Evolutionary conservation across 2,113 vertebrate genomes (phyloP).

Genomic region (Strigops habroptila): DNA sequence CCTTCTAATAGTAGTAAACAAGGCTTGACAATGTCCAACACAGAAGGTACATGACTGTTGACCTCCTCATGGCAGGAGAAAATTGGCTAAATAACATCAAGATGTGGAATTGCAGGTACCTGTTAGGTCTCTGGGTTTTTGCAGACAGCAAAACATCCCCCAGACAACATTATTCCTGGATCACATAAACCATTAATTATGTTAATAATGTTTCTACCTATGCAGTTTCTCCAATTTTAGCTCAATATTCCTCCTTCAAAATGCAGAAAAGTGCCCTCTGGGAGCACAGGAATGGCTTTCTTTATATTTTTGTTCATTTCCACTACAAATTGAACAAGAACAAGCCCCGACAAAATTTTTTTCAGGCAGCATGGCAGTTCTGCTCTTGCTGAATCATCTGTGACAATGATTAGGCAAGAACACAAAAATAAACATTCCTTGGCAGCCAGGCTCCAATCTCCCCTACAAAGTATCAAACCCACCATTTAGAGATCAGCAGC

Average conservation of each 20-base stretch:
- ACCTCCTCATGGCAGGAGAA: constrained; percentile 33
- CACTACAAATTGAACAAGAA: not conserved
- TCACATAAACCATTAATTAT: constrained; percentile 43
- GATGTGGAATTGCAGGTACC: not conserved
- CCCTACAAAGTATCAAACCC: not conserved
- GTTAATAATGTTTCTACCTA: constrained; percentile 34
- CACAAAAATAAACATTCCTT: constrained; percentile 54
- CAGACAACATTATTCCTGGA: constrained; percentile 17
- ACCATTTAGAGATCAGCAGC: not conserved
- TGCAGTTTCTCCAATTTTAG: constrained; percentile 16
- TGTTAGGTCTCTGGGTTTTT: constrained; percentile 9
- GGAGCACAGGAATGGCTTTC: not conserved
- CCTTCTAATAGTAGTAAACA: constrained; percentile 48
- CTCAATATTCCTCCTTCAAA: not conserved
- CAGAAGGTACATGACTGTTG: constrained; percentile 19
- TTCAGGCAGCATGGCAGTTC: not conserved
- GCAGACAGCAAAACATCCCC: not conserved
- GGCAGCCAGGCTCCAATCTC: constrained; percentile 13
- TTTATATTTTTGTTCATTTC: not conserved
- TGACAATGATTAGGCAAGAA: constrained; percentile 59
- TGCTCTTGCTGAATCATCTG: constrained; percentile 61
- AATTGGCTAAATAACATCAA: constrained; percentile 26
- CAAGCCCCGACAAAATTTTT: not conserved
- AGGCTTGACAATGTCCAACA: constrained; percentile 38
- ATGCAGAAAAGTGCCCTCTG: not conserved